Evolutionary conservation across 2,888 invertebrate genomes (phyloP).

Genomic region (Enoplolaimus lenunculus): DNA sequence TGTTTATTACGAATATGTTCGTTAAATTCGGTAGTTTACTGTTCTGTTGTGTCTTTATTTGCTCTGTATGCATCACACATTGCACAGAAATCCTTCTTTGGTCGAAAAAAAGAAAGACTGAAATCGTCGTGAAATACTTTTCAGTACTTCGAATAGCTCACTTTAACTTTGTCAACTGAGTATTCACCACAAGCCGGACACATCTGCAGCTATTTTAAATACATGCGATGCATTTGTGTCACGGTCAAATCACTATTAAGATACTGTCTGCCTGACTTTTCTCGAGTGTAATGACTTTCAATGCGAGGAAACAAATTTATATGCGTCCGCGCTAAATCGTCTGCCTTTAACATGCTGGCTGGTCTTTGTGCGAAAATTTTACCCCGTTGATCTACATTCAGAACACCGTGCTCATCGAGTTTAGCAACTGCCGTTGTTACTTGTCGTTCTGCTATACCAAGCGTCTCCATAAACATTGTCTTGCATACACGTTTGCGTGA

Average conservation of each 20-base stretch:
- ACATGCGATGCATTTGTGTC: not conserved
- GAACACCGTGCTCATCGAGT: not conserved
- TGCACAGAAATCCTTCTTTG: slow-evolving; percentile 1
- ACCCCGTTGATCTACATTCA: not conserved
- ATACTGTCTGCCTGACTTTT: not conserved
- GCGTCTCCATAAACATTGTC: not conserved
- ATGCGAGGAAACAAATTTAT: slow-evolving; percentile 2
- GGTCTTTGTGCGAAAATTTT: not conserved
- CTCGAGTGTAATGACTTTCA: slow-evolving; percentile 6
- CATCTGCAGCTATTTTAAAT: not conserved
- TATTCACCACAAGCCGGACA: not conserved
- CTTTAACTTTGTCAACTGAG: not conserved
- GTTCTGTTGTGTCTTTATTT: not conserved
- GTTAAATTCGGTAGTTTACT: not conserved
- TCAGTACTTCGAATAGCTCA: not conserved
- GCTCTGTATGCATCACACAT: not conserved
- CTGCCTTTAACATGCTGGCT: not conserved
- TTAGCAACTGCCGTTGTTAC: not conserved
- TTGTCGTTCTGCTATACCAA: not conserved
- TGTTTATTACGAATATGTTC: not conserved
- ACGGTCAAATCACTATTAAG: not conserved
- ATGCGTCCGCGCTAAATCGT: not conserved
- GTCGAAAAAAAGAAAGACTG: not conserved
- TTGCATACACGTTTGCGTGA: not conserved
- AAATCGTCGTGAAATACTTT: not conserved